phyloP scores from a whole-genome alignment of 2,888 invertebrate genomes.

The Oxyteleia sp. region DNA sequence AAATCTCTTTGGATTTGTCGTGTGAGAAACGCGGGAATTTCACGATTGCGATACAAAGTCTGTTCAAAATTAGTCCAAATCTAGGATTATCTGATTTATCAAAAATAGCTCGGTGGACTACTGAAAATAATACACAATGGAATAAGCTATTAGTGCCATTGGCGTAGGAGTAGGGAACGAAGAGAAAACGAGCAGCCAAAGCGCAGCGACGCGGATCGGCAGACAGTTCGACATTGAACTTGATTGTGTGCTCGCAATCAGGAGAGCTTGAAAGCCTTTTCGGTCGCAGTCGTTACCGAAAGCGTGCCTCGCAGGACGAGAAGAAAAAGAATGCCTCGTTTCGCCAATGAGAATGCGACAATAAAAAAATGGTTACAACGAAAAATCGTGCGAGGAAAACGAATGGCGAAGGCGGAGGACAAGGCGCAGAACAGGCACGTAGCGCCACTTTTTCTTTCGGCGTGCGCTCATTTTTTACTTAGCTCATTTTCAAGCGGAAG shows the following conservation, averaged over 20 bases:
- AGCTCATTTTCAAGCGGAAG: constrained; percentile 39
- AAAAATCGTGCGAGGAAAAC: constrained; percentile 68
- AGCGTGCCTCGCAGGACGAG: constrained; percentile 36
- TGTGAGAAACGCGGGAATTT: background rate
- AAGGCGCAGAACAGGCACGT: constrained; percentile 43
- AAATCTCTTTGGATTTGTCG: background rate
- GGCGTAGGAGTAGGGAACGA: constrained; percentile 22
- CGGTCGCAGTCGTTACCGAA: constrained; percentile 58
- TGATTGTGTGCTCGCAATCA: constrained; percentile 69
- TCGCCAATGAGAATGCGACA: constrained; percentile 56
- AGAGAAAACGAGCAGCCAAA: constrained; percentile 45
- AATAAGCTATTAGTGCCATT: constrained; percentile 59
- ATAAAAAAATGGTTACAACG: constrained; percentile 68
- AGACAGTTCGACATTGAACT: constrained; percentile 70
- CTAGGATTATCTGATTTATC: constrained; percentile 40
- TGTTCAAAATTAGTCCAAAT: constrained; percentile 31
- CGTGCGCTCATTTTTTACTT: constrained; percentile 48
- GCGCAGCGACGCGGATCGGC: constrained; percentile 18
- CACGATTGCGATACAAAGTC: constrained; percentile 10
- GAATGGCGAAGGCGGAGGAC: constrained; percentile 51
- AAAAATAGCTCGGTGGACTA: constrained; percentile 43
- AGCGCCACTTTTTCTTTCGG: constrained; percentile 62
- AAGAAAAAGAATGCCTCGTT: constrained; percentile 49
- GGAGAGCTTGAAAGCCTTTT: constrained; percentile 60
- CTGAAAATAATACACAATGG: constrained; percentile 64